phyloP scores from a whole-genome alignment of 2,113 vertebrate genomes.

The Nannobrachium achirus region DNA sequence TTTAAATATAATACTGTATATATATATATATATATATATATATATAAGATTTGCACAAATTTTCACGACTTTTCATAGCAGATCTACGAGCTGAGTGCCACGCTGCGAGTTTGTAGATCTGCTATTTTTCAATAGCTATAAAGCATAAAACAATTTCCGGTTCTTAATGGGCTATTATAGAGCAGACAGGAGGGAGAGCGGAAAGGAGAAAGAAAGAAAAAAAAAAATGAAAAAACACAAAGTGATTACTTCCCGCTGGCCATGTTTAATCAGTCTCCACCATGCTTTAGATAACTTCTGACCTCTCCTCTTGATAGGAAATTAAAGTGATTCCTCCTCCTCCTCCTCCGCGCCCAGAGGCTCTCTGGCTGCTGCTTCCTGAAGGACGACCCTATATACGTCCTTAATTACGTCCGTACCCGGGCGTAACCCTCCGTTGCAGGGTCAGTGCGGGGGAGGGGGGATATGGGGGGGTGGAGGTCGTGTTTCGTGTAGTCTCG shows the following conservation, averaged over 20 bases:
- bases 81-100: background rate
- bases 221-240: conserved; percentile 37
- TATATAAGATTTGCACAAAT: too few relatives aligned
- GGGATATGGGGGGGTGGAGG: too few relatives aligned
- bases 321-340: conserved; percentile 55
- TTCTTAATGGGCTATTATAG: too few relatives aligned
- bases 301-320: conserved; percentile 57
- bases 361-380: conserved; percentile 48
- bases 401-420: conserved; percentile 62
- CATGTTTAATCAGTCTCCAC: conserved; percentile 66
- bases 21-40: too few relatives aligned
- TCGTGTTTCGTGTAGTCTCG: too few relatives aligned
- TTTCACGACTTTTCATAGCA: too few relatives aligned
- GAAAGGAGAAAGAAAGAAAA: conserved; percentile 3
- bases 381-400: too few relatives aligned
- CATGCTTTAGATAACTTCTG: conserved; percentile 68
- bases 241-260: conserved; percentile 53
- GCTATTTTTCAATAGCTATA: too few relatives aligned
- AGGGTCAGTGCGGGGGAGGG: conserved; percentile 21
- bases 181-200: background rate
- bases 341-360: conserved; percentile 27
- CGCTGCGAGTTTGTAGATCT: too few relatives aligned
- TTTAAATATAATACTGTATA: too few relatives aligned
- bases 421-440: conserved; percentile 36
- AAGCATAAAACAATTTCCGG: too few relatives aligned